Evolutionary conservation across 1,140 invertebrate genomes (phyloP).

Genomic region (Drosophila ficusphila): DNA sequence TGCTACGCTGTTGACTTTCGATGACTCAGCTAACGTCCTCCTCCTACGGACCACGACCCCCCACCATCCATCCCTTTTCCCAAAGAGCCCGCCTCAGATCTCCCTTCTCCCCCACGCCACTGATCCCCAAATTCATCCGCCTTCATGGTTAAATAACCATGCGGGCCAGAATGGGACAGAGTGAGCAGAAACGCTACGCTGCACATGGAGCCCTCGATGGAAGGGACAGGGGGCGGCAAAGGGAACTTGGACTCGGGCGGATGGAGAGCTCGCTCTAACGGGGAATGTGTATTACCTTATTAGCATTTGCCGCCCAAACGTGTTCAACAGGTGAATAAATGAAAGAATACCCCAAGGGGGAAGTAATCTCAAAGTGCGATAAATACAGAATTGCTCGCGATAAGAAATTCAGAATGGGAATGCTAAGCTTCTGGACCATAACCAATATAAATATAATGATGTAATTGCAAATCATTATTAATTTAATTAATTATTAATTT

Average conservation of each 20-base stretch:
- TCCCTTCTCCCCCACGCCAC: conserved; percentile 7
- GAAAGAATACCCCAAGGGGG: conserved; percentile 3
- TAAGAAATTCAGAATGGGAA: neutral
- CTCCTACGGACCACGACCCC: conserved; percentile 25
- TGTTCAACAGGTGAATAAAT: conserved; percentile 44
- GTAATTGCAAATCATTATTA: neutral
- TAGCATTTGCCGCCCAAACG: conserved; percentile 25
- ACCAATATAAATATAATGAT: neutral
- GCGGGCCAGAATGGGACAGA: neutral
- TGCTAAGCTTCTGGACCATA: neutral
- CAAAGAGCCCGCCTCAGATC: too few relatives aligned
- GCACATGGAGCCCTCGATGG: conserved; percentile 40
- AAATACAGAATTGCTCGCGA: neutral
- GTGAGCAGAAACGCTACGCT: conserved; percentile 47
- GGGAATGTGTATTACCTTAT: conserved; percentile 25
- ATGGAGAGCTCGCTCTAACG: conserved; percentile 20
- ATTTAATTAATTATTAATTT: neutral
- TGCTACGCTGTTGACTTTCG: conserved; percentile 37
- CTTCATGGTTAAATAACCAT: conserved; percentile 69
- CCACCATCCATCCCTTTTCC: neutral
- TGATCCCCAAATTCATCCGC: neutral
- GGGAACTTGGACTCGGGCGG: neutral
- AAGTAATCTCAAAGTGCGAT: conserved; percentile 4
- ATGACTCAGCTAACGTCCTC: conserved; percentile 37
- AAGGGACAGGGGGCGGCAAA: neutral